These are phyloP conservation scores for Myrmophylax atrothorax DNA, from an alignment of 2,113 vertebrate species.

Conservation along the genomic window DNA sequence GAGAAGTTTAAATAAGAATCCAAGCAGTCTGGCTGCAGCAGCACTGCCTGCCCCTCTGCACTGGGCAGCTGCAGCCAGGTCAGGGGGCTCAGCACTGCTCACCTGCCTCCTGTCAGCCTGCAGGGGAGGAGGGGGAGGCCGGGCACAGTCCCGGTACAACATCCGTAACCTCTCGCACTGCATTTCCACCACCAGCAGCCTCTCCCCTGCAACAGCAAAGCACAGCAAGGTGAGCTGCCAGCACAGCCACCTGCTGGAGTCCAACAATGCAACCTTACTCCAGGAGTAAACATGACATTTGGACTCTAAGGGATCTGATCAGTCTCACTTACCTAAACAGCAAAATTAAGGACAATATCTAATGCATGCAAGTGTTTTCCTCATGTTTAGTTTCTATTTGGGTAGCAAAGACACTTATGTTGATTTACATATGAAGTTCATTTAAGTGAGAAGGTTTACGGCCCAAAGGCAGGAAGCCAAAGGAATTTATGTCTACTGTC, in stretches of 20 bases:
- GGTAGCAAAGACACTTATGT: neutral
- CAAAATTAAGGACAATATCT: neutral
- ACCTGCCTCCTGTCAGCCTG: slow-evolving; percentile 95
- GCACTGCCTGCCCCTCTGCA: neutral
- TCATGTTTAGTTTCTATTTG: neutral
- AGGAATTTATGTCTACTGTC: neutral
- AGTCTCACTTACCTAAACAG: neutral
- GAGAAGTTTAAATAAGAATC: neutral
- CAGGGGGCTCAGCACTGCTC: neutral
- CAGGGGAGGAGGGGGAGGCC: slow-evolving; percentile 92
- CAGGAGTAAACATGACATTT: neutral
- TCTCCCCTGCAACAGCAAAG: slow-evolving; percentile 81
- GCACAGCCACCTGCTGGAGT: neutral
- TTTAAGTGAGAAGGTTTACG: neutral
- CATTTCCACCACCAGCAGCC: slow-evolving; percentile 91
- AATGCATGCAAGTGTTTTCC: neutral
- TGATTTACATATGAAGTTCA: neutral
- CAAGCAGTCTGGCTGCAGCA: neutral
- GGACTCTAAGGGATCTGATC: neutral
- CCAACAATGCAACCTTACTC: neutral
- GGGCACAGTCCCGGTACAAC: slow-evolving; percentile 95
- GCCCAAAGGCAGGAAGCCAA: neutral
- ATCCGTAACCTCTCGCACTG: slow-evolving; percentile 95
- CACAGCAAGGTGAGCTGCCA: neutral
- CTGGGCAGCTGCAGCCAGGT: neutral